Evolutionary conservation across 2,797 vertebrate genomes (phyloP), one percentile per base, ranked within the genome.

Genomic region (Cyclura pinguis): DNA sequence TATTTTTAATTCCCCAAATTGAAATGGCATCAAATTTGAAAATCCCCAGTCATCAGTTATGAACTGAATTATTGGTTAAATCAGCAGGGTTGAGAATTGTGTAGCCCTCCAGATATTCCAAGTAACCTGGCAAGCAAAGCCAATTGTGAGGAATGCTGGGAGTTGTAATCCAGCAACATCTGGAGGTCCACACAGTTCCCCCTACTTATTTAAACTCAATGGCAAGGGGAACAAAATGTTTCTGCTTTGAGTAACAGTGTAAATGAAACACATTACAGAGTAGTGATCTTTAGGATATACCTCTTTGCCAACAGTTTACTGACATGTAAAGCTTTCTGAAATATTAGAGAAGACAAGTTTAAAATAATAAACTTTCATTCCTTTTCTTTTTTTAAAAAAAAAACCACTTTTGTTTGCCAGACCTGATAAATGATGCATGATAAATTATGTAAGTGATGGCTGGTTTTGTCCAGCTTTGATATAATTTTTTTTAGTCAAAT

Each of bases 11-110:
- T 62, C 3, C 38, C 59, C 52, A 73, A 47, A 78, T 3, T 1
- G 57, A 57, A 67, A 50, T 52, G 84, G 67, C 80, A 83, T 89
- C 59, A 88, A 91, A 84, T 69, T 0, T 81, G 87, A 52, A 88
- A 91, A 62, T 12, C 78, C 81, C 6, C n/a, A 89, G 80, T 32
- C 80, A 27, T 77, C 47, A 12, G 1, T 59, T 73, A 74, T 72
- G 32, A 89, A 59, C 42, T 59, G 20, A 64, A 42, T 78, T 78
- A 81, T 59, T 50, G 29, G 88, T 88, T 69, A 10, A 14, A 29
- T 29, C 10, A 9, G 27, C 67, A 29, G 67, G 7, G 67, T 10
- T 69, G 27, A 69, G 67, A 69, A 69, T 10, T 69, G 67, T 69
- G 24, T 69, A 8, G 27, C 67, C 67, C 10, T 29, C 67, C 7